Evolutionary conservation across 2,113 vertebrate genomes (phyloP).

Genomic region (Hyperoodon ampullatus): DNA sequence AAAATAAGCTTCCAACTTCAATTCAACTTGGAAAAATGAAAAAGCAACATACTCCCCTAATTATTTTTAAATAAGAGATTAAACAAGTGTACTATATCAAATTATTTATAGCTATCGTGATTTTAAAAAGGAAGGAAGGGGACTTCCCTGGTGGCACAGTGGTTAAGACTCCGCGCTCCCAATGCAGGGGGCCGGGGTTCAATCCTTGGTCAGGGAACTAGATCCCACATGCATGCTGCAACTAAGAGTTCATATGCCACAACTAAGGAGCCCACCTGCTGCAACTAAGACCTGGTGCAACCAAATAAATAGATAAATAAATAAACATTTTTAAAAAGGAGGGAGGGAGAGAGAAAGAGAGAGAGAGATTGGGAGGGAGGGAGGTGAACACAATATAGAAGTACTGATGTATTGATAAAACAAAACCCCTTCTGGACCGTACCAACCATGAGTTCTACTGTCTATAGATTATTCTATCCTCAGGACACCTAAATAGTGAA

Average conservation of each 20-base stretch:
- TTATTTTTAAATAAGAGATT: background rate
- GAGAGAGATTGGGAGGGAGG: background rate
- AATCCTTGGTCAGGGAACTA: no score
- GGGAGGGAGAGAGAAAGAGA: background rate
- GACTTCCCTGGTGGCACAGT: no score
- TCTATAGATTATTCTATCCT: background rate
- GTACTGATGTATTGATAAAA: background rate
- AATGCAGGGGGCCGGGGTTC: no score
- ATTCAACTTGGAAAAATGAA: background rate
- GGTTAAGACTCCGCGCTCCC: no score
- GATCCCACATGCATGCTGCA: no score
- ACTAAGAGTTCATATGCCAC: no score
- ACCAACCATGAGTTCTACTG: background rate
- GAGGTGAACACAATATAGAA: background rate
- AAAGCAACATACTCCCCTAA: background rate
- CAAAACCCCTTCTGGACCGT: background rate
- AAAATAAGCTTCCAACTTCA: conserved; percentile 21
- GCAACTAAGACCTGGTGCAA: no score
- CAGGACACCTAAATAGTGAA: background rate
- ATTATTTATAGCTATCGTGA: background rate
- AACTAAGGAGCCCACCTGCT: no score
- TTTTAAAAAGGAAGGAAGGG: background rate
- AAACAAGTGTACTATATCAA: background rate
- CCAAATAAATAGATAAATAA: no score
- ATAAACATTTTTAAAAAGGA: background rate